Evolutionary conservation across 1,140 invertebrate genomes (phyloP).

Genomic region (Octopus sinensis): DNA sequence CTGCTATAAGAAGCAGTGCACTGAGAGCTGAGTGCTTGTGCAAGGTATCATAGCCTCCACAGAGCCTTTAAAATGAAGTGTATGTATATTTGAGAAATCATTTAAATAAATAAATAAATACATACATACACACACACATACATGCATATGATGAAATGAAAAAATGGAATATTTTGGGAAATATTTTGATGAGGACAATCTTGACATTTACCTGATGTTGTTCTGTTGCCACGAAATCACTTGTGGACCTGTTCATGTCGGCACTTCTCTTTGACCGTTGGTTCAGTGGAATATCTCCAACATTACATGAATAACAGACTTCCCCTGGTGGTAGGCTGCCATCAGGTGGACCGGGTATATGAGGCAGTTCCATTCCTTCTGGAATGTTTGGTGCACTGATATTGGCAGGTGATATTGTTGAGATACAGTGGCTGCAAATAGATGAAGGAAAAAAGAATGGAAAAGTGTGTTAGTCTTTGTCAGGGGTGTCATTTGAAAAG

Average conservation of each 20-base stretch:
- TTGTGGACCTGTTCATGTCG: neutral
- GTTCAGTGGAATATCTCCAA: slow-evolving; percentile 47
- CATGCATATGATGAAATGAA: slow-evolving; percentile 6
- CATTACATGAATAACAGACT: slow-evolving; percentile 84
- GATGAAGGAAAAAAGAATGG: slow-evolving; percentile 28
- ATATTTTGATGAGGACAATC: neutral
- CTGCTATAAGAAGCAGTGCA: too few species aligned
- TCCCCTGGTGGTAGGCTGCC: slow-evolving; percentile 80
- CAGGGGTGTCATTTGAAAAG: neutral
- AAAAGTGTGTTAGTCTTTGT: neutral
- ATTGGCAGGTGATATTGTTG: slow-evolving; percentile 69
- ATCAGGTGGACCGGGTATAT: slow-evolving; percentile 49
- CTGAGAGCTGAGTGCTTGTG: too few species aligned
- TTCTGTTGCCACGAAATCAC: neutral
- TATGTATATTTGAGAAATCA: neutral
- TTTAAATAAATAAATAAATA: neutral
- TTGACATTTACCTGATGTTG: neutral
- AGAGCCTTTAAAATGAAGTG: too few species aligned
- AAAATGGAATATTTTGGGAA: slow-evolving; percentile 1
- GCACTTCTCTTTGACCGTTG: slow-evolving; percentile 33
- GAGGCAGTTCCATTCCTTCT: slow-evolving; percentile 40
- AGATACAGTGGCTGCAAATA: slow-evolving; percentile 74
- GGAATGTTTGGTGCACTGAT: slow-evolving; percentile 54
- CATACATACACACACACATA: slow-evolving; percentile 20
- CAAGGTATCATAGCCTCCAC: too few species aligned